These are phyloP conservation scores for Cyanoramphus novaezelandiae DNA, from an alignment of 2,113 vertebrate species.

Conservation along the genomic window DNA sequence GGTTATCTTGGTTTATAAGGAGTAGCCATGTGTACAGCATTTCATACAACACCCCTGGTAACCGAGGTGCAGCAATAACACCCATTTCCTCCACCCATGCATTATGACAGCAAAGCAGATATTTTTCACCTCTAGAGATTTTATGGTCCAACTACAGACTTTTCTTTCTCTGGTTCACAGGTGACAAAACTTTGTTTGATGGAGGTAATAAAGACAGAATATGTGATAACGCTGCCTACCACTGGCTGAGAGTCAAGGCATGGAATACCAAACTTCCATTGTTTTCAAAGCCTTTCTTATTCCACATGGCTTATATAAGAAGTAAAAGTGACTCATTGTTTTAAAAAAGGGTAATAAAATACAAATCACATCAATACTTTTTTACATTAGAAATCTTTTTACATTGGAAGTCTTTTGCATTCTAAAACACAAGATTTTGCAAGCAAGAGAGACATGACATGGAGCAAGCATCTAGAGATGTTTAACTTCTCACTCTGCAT, in stretches of 20 bases:
- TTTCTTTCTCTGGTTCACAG: neutral
- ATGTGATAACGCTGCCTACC: neutral
- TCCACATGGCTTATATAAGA: neutral
- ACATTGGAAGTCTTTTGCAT: neutral
- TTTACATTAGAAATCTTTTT: neutral
- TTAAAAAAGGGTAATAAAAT: neutral
- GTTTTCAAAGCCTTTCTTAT: neutral
- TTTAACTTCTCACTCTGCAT: neutral
- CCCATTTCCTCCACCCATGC: neutral
- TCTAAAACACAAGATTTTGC: neutral
- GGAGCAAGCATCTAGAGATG: neutral
- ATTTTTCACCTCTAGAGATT: neutral
- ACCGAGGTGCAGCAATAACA: neutral
- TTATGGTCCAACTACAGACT: neutral
- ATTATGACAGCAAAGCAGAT: neutral
- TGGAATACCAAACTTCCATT: accelerated
- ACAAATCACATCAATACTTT: neutral
- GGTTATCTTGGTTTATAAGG: neutral
- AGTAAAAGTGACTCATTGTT: neutral
- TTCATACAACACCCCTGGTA: neutral
- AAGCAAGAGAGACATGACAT: neutral
- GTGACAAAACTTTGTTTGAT: neutral
- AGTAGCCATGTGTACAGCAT: neutral
- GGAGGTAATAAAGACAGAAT: neutral
- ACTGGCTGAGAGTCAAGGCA: neutral